These are phyloP conservation scores for Trypoxylus dichotomus DNA, from an alignment of 1,140 invertebrate species.

Conservation along the genomic window DNA sequence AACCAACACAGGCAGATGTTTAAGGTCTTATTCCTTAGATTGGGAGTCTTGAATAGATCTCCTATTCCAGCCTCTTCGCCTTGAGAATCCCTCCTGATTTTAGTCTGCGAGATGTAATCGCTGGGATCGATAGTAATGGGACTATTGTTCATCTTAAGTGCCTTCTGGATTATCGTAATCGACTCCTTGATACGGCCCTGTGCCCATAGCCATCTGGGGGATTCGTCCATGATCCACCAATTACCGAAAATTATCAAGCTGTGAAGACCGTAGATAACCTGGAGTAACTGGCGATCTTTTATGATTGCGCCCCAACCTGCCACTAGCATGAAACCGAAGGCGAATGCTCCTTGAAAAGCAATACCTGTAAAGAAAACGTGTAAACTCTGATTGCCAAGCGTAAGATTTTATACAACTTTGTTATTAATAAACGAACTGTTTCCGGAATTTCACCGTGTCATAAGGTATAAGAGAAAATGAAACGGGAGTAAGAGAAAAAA, in stretches of 20 bases:
- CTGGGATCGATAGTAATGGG: constrained; percentile 63
- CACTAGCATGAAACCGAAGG: constrained; percentile 79
- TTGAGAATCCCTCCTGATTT: constrained; percentile 46
- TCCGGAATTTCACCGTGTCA: too few species aligned
- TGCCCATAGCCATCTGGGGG: constrained; percentile 81
- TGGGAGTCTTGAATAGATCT: constrained; percentile 79
- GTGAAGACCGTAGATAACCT: constrained; percentile 78
- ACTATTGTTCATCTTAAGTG: constrained; percentile 69
- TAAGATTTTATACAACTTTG: too few species aligned
- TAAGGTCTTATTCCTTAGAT: constrained; percentile 75
- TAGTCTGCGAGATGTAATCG: constrained; percentile 63
- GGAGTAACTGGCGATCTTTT: constrained; percentile 71
- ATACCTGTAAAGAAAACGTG: constrained; percentile 51
- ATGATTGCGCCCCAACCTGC: constrained; percentile 80
- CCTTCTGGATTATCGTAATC: constrained; percentile 71
- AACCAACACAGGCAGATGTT: constrained; percentile 87
- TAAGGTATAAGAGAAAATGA: too few species aligned
- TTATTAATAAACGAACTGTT: too few species aligned
- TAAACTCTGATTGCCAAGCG: too few species aligned
- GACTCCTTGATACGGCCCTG: constrained; percentile 73
- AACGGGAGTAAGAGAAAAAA: too few species aligned
- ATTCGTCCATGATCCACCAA: constrained; percentile 87
- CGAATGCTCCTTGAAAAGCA: constrained; percentile 78
- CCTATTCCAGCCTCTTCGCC: constrained; percentile 54
- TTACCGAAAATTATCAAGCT: constrained; percentile 72